Conservation (phyloP, 1,140 invertebrate genomes). For the Drosophila ogumai region DNA sequence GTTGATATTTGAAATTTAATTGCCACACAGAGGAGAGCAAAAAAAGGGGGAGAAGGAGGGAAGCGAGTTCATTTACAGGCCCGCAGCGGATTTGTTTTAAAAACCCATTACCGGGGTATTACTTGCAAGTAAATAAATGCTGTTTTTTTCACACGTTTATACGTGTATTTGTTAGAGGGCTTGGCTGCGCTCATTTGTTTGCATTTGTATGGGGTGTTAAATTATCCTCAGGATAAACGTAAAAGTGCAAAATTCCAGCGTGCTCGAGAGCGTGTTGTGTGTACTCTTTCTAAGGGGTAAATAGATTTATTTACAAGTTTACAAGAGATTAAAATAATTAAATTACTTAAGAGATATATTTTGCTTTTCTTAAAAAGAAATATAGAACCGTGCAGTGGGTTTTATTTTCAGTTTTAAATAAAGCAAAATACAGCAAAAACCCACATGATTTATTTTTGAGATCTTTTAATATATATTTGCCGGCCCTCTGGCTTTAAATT, state of each 20-base stretch:
- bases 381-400: no score
- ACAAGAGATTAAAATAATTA: no score
- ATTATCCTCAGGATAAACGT: constrained; percentile 81
- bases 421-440: no score
- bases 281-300: constrained; percentile 1
- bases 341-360: background rate
- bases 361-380: no score
- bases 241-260: constrained; percentile 70
- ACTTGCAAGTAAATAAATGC: constrained; percentile 82
- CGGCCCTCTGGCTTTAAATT: no score
- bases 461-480: no score
- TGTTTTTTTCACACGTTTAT: constrained; percentile 36
- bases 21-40: constrained; percentile 35
- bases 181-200: constrained; percentile 70
- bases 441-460: no score
- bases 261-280: constrained; percentile 13
- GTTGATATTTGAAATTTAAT: constrained; percentile 81
- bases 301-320: no score
- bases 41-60: background rate
- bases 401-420: no score
- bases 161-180: constrained; percentile 20
- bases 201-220: constrained; percentile 79
- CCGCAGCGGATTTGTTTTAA: constrained; percentile 81
- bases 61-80: constrained; percentile 55
- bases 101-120: constrained; percentile 81